Percentiles rank a stretch among this genome's conserved stretches.
Evolutionary conservation across 2,797 vertebrate genomes (phyloP).

Genomic region (Hemitrygon akajei): DNA sequence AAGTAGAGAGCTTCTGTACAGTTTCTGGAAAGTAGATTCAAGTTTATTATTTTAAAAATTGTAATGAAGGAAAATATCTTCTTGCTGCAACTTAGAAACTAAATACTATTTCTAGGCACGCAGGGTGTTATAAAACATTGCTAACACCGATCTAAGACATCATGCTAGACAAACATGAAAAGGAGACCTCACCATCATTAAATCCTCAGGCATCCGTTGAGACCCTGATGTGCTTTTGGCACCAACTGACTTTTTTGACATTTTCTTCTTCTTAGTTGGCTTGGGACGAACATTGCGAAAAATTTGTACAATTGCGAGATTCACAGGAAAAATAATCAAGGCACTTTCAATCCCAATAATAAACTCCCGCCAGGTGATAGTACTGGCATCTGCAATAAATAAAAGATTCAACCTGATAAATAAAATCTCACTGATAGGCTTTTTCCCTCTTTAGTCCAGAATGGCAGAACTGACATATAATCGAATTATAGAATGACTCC

Average conservation of each 20-base stretch:
- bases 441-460: neutral
- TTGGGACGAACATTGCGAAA: neutral
- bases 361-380: neutral
- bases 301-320: conserved; percentile 1
- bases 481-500: neutral
- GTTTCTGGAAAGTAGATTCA: neutral
- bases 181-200: conserved; percentile 17
- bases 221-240: neutral
- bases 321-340: conserved; percentile 29
- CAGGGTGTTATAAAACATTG: neutral
- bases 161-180: neutral
- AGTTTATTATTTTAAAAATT: neutral
- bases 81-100: neutral
- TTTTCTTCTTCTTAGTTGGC: neutral
- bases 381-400: neutral
- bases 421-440: neutral
- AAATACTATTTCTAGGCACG: neutral
- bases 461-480: no score
- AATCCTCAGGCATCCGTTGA: neutral
- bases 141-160: neutral
- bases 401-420: neutral
- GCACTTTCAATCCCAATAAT: conserved; percentile 3
- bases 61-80: neutral
- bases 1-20: neutral
- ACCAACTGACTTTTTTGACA: neutral